Conservation (phyloP, 2,888 invertebrate species). For the Agrotis clavis region DNA sequence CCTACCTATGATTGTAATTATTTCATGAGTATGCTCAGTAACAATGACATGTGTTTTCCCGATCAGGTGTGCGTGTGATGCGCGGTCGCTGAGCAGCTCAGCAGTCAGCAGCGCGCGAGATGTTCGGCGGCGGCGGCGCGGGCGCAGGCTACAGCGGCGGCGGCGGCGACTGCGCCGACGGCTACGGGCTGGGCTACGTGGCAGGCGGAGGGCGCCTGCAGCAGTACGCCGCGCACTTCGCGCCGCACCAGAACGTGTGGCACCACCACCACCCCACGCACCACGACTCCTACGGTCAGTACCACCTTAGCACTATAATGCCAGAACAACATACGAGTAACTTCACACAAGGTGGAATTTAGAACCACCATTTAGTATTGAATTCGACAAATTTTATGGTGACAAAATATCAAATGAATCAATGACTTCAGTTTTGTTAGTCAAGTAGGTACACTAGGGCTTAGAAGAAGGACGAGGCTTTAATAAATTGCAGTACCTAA, state of each 20-base stretch:
- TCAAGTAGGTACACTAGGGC: no score
- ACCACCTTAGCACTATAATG: not conserved
- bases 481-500: no score
- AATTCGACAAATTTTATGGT: no score
- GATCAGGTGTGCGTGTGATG: constrained; percentile 64
- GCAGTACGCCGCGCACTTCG: constrained; percentile 88
- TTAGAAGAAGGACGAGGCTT: no score
- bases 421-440: no score
- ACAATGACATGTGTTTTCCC: no score
- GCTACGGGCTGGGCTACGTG: constrained; percentile 85
- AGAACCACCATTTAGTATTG: no score
- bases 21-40: no score
- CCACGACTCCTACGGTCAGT: constrained; percentile 84
- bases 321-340: no score
- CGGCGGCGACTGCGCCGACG: constrained; percentile 80
- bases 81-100: constrained; percentile 46
- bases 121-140: constrained; percentile 75
- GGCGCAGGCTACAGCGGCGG: constrained; percentile 74
- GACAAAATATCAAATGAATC: no score
- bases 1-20: no score
- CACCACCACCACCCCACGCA: constrained; percentile 85
- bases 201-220: constrained; percentile 82
- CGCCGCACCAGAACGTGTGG: constrained; percentile 88
- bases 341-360: no score
- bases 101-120: constrained; percentile 39